Base-by-base conservation (phyloP, 2,113 vertebrate species). In the Nothobranchius furzeri region DNA sequence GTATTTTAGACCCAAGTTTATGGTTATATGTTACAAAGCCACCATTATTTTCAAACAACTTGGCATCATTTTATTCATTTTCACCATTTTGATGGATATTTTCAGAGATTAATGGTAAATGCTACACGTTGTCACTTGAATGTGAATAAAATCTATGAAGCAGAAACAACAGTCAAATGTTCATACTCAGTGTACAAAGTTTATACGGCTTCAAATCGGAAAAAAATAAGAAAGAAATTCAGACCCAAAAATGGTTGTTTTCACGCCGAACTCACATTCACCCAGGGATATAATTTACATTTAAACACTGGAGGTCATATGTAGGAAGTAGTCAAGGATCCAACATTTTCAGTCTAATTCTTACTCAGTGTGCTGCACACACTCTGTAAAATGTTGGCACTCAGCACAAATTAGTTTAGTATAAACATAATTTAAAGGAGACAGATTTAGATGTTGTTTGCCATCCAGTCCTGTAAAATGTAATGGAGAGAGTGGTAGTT, bases 231-330 rank as follows among this genome's bases (percentile, higher is more conserved):
- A 58, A 12, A 59, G 12, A 45, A 60, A 35, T 30, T 68, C 59
- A 48, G 65, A 68, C 35, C 57, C 12, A 72, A 62, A 47, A 73
- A 70, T 79, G 48, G 73, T 62, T 75, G 51, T 42, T 76, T 80
- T 86, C 77, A 79, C 78, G 75, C 71, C 81, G 62, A 75, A 63
- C 75, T 86, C 64, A 75, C 68, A 73, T 73, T 74, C 78, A 83
- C 75, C 69, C 81, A 73, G 58, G 76, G 79, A 79, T 59, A 20
- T 86, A 76, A 86, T 84, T 84, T 84, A 72, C 52, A 76, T 82
- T 85, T 85, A 59, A 84, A 75, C 68, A 76, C 62, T 80, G 37
- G 46, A 58, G 47, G 67, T 70, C 62, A 70, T 81, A 73, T 78
- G 53, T 80, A 82, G 77, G 79, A 80, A 72, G 68, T 74, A 74